phyloP scores from a whole-genome alignment of 1,140 invertebrate genomes.

The Macrostomum lignano region DNA sequence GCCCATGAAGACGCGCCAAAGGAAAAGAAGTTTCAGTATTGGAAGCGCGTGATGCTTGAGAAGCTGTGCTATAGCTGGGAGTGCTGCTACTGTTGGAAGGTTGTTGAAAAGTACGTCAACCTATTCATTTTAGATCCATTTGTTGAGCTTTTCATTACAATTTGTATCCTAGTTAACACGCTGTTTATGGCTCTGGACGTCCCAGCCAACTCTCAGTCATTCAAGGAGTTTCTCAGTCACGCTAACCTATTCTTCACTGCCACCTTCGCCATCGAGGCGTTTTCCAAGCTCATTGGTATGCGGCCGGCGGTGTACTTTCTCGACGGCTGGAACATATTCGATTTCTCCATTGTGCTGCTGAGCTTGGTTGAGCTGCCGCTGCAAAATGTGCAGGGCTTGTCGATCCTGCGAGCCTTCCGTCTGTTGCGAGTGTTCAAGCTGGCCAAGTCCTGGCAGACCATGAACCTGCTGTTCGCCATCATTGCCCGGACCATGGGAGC shows the following conservation, averaged over 20 bases:
- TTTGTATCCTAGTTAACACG: slow-evolving; percentile 89
- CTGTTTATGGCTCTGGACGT: slow-evolving; percentile 90
- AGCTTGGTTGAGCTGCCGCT: slow-evolving; percentile 68
- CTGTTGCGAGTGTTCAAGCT: slow-evolving; percentile 93
- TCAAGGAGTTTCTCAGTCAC: slow-evolving; percentile 46
- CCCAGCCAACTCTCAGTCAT: slow-evolving; percentile 42
- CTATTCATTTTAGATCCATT: slow-evolving; percentile 84
- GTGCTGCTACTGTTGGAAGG: slow-evolving; percentile 63
- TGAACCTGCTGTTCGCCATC: slow-evolving; percentile 85
- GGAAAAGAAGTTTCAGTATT: no score
- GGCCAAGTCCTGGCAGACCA: slow-evolving; percentile 89
- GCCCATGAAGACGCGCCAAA: background rate
- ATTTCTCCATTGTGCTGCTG: slow-evolving; percentile 82
- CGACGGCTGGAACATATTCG: slow-evolving; percentile 95
- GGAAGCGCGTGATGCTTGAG: no score
- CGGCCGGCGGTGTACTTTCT: slow-evolving; percentile 88
- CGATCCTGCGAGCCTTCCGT: slow-evolving; percentile 79
- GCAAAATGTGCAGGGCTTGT: slow-evolving; percentile 69
- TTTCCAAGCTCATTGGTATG: slow-evolving; percentile 72
- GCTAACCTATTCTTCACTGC: slow-evolving; percentile 96
- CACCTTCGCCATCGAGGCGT: slow-evolving; percentile 83
- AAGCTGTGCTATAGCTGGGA: slow-evolving; percentile 90
- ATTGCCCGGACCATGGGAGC: slow-evolving; percentile 89
- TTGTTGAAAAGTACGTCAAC: slow-evolving; percentile 58
- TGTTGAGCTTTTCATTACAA: slow-evolving; percentile 80